phyloP scores from a whole-genome alignment of 2,888 invertebrate genomes.

The Cistogaster globosa region DNA sequence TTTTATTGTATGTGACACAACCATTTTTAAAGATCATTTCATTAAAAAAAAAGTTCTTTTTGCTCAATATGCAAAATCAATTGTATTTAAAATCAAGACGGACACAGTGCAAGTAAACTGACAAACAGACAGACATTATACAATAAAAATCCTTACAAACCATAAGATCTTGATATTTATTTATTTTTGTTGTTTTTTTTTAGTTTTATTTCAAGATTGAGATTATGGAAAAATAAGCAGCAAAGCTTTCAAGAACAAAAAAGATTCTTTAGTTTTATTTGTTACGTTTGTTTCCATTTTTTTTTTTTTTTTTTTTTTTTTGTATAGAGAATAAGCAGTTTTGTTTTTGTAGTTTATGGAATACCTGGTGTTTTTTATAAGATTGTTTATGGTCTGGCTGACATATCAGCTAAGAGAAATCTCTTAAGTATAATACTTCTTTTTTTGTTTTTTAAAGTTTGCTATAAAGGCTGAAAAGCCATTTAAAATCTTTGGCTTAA shows the following conservation, averaged over 20 bases:
- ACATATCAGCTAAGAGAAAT: slow-evolving; percentile 68
- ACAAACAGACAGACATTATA: slow-evolving; percentile 10
- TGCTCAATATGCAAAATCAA: slow-evolving; percentile 68
- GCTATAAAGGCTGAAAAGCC: background rate
- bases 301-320: background rate
- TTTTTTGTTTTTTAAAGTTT: slow-evolving; percentile 25
- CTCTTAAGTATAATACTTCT: slow-evolving; percentile 47
- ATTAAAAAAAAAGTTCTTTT: slow-evolving; percentile 23
- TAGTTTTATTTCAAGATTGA: slow-evolving; percentile 54
- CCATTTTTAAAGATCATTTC: slow-evolving; percentile 60
- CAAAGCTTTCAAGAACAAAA: slow-evolving; percentile 46
- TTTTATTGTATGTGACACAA: slow-evolving; percentile 64
- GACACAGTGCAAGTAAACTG: slow-evolving; percentile 21
- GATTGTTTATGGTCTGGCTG: slow-evolving; percentile 71
- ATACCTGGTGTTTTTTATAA: slow-evolving; percentile 62
- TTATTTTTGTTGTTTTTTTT: slow-evolving; percentile 6
- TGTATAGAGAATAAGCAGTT: slow-evolving; percentile 33
- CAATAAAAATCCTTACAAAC: slow-evolving; percentile 52
- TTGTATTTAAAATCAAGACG: slow-evolving; percentile 68
- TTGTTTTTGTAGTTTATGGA: slow-evolving; percentile 30
- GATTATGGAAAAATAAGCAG: slow-evolving; percentile 61
- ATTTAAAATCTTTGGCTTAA: slow-evolving; percentile 36
- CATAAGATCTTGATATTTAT: slow-evolving; percentile 67
- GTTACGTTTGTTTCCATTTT: background rate
- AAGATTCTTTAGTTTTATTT: slow-evolving; percentile 38